These are phyloP conservation scores for Cephus cinctus DNA, from an alignment of 1,140 invertebrate genomes.

Conservation along the genomic window DNA sequence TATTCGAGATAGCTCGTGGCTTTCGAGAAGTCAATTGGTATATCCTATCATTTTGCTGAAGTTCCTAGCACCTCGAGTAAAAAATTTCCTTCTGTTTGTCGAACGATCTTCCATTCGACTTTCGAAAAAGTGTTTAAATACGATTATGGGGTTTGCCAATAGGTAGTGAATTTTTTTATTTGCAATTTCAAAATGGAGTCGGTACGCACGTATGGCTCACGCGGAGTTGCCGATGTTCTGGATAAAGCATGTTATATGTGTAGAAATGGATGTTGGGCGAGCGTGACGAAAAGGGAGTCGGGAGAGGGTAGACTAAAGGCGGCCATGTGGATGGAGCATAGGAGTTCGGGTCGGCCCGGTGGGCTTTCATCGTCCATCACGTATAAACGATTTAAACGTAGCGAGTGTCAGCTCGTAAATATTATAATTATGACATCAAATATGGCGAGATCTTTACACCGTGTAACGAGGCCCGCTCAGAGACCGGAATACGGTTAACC, in stretches of 20 bases:
- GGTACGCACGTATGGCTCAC: not conserved
- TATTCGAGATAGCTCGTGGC: conserved; percentile 39
- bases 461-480: conserved; percentile 26
- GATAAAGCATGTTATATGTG: not conserved
- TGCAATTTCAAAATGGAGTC: no score
- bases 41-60: conserved; percentile 34
- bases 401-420: conserved; percentile 34
- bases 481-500: conserved; percentile 19
- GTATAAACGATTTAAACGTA: conserved; percentile 37
- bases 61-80: no score
- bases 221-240: not conserved
- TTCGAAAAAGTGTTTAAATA: no score
- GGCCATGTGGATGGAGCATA: no score
- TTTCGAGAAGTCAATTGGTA: conserved; percentile 23
- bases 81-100: no score
- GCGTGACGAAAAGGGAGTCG: not conserved
- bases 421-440: conserved; percentile 40
- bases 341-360: conserved; percentile 6
- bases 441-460: conserved; percentile 30
- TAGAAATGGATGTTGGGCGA: not conserved
- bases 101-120: no score
- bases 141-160: no score
- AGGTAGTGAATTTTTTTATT: no score
- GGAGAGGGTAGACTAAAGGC: not conserved
- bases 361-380: conserved; percentile 27